Evolutionary conservation across 2,113 vertebrate genomes (phyloP).

Genomic region (Genyomyrus donnyi): DNA sequence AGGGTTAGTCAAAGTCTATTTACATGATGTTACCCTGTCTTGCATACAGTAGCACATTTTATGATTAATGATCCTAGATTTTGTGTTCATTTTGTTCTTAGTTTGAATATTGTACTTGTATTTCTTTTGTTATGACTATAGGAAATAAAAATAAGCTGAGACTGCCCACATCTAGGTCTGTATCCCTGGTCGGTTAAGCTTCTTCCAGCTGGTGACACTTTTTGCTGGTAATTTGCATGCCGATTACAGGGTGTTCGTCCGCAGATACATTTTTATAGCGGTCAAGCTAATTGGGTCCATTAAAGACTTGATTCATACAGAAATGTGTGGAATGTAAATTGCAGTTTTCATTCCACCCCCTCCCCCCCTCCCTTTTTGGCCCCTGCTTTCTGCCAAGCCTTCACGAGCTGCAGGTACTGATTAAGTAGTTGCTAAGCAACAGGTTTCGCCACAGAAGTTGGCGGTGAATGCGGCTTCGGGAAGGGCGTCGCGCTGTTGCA

Average conservation of each 20-base stretch:
- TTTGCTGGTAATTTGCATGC: not conserved
- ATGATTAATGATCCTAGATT: not conserved
- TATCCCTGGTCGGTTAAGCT: slow-evolving; percentile 68
- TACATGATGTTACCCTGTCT: not conserved
- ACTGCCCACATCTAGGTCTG: not conserved
- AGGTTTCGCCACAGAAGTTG: slow-evolving; percentile 57
- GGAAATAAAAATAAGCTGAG: not conserved
- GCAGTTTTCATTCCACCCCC: slow-evolving; percentile 48
- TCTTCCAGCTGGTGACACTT: not conserved
- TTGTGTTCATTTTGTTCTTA: not conserved
- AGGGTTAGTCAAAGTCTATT: not conserved
- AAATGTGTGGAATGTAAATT: slow-evolving; percentile 34
- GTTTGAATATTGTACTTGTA: not conserved
- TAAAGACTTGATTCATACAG: slow-evolving; percentile 24
- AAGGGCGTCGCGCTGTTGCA: slow-evolving; percentile 44
- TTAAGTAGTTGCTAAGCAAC: slow-evolving; percentile 72
- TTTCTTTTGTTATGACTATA: not conserved
- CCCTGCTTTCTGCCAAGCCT: slow-evolving; percentile 49
- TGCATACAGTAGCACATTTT: not conserved
- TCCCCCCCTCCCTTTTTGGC: slow-evolving; percentile 35
- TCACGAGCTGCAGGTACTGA: slow-evolving; percentile 63
- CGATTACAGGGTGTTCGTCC: not conserved
- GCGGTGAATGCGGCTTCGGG: slow-evolving; percentile 50
- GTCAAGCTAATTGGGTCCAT: slow-evolving; percentile 19
- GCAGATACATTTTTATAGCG: not conserved